Percentiles rank a stretch among this genome's conserved stretches.
These are phyloP conservation scores for Crepidodera aurea DNA, from an alignment of 2,888 invertebrate genomes.

Conservation along the genomic window DNA sequence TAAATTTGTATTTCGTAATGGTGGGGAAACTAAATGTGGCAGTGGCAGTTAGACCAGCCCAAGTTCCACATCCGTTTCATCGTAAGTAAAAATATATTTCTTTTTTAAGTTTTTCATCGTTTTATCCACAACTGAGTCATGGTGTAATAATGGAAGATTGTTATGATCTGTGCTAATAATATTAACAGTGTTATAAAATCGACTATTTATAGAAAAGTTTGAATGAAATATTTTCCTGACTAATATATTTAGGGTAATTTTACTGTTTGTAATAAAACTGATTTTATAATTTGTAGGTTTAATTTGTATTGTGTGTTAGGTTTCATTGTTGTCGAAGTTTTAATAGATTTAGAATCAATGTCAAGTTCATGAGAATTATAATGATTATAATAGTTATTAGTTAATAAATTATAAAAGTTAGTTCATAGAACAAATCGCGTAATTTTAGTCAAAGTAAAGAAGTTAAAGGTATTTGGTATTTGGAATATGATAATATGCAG, in stretches of 20 bases:
- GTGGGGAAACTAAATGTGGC: conserved; percentile 53
- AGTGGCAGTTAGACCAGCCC: conserved; percentile 58
- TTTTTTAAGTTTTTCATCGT: conserved; percentile 1
- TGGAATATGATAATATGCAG: too few relatives aligned
- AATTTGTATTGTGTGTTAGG: background rate
- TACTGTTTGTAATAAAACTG: background rate
- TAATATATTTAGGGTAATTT: background rate
- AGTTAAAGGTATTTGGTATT: too few relatives aligned
- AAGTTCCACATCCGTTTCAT: conserved; percentile 53
- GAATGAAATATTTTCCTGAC: conserved; percentile 3
- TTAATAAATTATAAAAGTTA: too few relatives aligned
- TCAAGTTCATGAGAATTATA: background rate
- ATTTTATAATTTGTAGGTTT: background rate
- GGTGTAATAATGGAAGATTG: background rate
- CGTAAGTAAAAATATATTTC: conserved; percentile 48
- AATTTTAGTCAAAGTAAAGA: too few relatives aligned
- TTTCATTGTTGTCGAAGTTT: background rate
- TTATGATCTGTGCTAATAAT: conserved; percentile 5
- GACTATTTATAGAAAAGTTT: conserved; percentile 27
- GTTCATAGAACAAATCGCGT: too few relatives aligned
- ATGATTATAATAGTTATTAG: too few relatives aligned
- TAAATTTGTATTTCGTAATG: conserved; percentile 52
- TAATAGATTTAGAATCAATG: background rate
- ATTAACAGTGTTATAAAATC: conserved; percentile 12
- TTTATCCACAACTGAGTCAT: conserved; percentile 2